Evolutionary conservation across 2,113 vertebrate genomes (phyloP).

Genomic region (Pedionomus torquatus): DNA sequence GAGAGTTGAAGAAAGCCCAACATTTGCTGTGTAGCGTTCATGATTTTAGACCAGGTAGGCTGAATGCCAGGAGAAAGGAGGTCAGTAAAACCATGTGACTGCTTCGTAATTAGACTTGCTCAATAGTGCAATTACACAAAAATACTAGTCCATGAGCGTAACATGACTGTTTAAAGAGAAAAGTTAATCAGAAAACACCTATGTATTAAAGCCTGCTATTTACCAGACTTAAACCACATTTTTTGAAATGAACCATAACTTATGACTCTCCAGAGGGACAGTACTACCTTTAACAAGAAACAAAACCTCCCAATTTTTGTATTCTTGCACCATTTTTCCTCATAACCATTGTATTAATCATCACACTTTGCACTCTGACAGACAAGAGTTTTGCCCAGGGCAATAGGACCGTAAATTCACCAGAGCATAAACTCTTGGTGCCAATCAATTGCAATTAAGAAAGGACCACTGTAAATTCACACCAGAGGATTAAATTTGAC

Average conservation of each 20-base stretch:
- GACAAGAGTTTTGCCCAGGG: background rate
- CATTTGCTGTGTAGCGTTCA: background rate
- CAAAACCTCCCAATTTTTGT: background rate
- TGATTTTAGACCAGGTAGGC: constrained; percentile 35
- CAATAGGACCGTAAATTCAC: background rate
- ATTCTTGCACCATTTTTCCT: background rate
- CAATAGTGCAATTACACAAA: constrained; percentile 54
- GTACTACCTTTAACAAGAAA: background rate
- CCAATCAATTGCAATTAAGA: background rate
- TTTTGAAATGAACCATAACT: background rate
- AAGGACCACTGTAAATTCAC: background rate
- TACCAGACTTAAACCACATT: background rate
- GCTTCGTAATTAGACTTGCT: constrained; percentile 52
- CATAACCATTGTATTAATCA: background rate
- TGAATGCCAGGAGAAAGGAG: constrained; percentile 65
- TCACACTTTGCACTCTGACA: background rate
- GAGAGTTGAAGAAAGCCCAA: background rate
- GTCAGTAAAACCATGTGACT: constrained; percentile 63
- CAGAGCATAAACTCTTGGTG: background rate
- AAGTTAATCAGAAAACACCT: background rate
- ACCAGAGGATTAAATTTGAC: background rate
- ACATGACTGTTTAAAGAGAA: constrained; percentile 30
- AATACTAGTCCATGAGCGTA: constrained; percentile 38
- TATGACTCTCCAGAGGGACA: background rate
- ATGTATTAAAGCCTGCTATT: background rate